phyloP scores from a whole-genome alignment of 1,140 invertebrate genomes.

The Zaprionus africanus region DNA sequence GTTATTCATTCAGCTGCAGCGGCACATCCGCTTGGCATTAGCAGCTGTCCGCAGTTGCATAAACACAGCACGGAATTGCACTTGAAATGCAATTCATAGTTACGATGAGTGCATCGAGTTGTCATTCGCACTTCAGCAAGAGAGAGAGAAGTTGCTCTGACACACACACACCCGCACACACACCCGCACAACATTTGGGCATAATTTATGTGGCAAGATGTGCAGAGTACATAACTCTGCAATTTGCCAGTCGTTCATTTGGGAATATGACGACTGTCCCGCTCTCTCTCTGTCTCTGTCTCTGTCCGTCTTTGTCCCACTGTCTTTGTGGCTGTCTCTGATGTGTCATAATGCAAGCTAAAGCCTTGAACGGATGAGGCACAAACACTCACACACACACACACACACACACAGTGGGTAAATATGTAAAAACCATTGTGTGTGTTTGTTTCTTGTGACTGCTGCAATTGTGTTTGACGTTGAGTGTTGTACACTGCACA shows the following conservation, averaged over 20 bases:
- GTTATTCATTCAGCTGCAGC: constrained; percentile 10
- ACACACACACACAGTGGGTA: not conserved
- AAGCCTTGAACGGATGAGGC: constrained; percentile 1
- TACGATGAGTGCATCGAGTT: constrained; percentile 14
- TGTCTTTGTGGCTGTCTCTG: constrained; percentile 4
- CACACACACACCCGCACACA: constrained; percentile 19
- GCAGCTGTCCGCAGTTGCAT: constrained; percentile 45
- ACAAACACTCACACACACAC: not conserved
- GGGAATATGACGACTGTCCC: constrained; percentile 19
- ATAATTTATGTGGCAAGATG: constrained; percentile 46
- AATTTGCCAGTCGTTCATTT: constrained; percentile 52
- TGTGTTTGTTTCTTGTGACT: constrained; percentile 22
- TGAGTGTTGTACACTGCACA: not conserved
- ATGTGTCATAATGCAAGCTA: constrained; percentile 32
- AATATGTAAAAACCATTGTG: constrained; percentile 18
- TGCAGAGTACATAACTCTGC: constrained; percentile 47
- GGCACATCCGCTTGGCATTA: constrained; percentile 41
- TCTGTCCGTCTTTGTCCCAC: not conserved
- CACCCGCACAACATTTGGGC: constrained; percentile 33
- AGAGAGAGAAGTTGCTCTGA: constrained; percentile 16
- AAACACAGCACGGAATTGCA: constrained; percentile 45
- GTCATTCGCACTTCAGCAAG: constrained; percentile 38
- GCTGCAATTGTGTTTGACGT: constrained; percentile 24
- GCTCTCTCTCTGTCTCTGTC: not conserved
- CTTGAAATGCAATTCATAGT: constrained; percentile 38